phyloP scores from a whole-genome alignment of 1,140 invertebrate genomes.

The Uloborus diversus region DNA sequence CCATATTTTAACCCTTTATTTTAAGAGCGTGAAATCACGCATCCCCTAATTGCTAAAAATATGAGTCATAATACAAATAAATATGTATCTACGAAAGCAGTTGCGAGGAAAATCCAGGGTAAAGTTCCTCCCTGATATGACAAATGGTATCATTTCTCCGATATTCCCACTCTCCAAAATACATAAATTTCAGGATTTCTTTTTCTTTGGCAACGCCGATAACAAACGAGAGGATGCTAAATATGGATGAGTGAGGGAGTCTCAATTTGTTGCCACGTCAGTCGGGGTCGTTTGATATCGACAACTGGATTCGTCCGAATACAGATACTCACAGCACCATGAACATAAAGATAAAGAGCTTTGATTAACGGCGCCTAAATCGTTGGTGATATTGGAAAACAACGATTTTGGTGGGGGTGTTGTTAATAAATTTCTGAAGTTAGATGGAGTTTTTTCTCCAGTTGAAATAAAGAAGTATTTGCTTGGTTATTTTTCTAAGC shows the following conservation, averaged over 20 bases:
- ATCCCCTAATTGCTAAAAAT: not conserved
- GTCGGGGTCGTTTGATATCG: not conserved
- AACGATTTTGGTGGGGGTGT: no score
- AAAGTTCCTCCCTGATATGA: not conserved
- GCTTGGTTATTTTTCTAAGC: no score
- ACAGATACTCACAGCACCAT: not conserved
- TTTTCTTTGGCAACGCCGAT: not conserved
- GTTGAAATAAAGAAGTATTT: no score
- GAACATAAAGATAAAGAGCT: not conserved
- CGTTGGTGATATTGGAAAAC: no score
- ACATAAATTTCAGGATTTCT: constrained; percentile 8
- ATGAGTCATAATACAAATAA: not conserved
- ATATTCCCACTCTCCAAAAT: constrained; percentile 3
- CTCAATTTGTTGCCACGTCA: not conserved
- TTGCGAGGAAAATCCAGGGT: not conserved
- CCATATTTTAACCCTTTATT: no score
- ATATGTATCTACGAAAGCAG: not conserved
- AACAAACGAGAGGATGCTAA: constrained; percentile 4
- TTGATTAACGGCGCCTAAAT: no score
- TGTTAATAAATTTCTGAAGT: no score
- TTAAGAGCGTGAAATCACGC: no score
- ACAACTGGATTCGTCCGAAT: not conserved
- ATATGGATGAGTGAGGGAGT: constrained; percentile 26
- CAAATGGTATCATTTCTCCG: constrained; percentile 36
- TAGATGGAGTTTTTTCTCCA: no score